Evolutionary conservation across 2,797 vertebrate species (phyloP), one percentile per base, ranked within the genome.

Genomic region (Poeciliopsis infans): DNA sequence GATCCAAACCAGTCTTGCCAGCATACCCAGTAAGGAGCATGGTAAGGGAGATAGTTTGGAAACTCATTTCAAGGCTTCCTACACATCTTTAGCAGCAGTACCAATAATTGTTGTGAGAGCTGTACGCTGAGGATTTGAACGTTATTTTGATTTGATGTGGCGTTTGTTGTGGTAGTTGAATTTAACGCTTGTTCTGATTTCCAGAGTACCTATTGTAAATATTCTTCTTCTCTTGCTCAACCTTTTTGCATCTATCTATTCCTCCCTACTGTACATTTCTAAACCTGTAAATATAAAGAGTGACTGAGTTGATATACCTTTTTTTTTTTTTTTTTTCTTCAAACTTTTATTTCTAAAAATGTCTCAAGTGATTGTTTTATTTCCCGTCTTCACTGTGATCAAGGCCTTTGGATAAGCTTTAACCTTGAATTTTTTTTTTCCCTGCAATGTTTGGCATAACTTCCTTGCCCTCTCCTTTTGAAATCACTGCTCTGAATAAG

Each of bases 211-310:
- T 88, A 85, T 43, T 94, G 93, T 94, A 92, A 90, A 95, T 94
- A 92, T 78, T 87, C 66, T 84, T 89, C 74, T 90, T 89, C 75
- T 90, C 78, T 85, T 87, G 81, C 87, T 92, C 74, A 45, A 70
- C 39, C 80, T 83, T 91, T 84, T 89, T 78, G 68, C 85, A 72
- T 77, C 75, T 74, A 74, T 89, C 77, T 81, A 39, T 86, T 85
- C 77, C 77, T 90, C 76, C 59, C 76, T 53, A 75, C 86, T 94
- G 92, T 94, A 87, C 90, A 93, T 91, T 87, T 87, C 89, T 88
- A 80, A 87, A 76, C 90, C 89, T 95, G 91, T 93, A 92, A 91
- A 95, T 92, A 91, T 94, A 90, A 92, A 91, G 90, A 92, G 68
- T 76, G 85, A 87, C 81, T 90, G 84, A 91, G 79, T 85, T 86